These are phyloP conservation scores for Tetranychus piercei DNA, from an alignment of 2,888 invertebrate species.

Conservation along the genomic window DNA sequence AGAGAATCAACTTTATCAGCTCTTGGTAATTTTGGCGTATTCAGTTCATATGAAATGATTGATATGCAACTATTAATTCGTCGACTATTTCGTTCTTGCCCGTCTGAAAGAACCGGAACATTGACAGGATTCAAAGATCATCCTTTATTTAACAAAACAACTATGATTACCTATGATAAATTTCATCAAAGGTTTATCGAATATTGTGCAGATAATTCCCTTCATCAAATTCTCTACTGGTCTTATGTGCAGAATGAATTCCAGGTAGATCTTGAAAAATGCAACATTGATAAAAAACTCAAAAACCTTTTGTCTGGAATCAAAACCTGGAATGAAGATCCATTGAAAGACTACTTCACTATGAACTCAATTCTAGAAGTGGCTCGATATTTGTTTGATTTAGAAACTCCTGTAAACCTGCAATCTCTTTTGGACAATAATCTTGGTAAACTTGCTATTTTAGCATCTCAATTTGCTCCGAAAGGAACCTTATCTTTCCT, in stretches of 20 bases:
- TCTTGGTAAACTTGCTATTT: neutral
- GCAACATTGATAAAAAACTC: neutral
- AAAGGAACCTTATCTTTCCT: neutral
- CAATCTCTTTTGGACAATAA: constrained; percentile 9
- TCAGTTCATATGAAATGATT: neutral
- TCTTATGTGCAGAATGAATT: neutral
- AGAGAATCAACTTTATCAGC: constrained; percentile 5
- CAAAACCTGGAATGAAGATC: constrained; percentile 11
- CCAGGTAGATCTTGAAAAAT: neutral
- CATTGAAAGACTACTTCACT: neutral
- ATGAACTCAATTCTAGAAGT: constrained; percentile 5
- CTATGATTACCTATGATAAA: neutral
- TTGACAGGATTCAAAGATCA: neutral
- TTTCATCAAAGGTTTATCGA: constrained; percentile 13
- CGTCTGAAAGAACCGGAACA: neutral
- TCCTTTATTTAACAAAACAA: neutral
- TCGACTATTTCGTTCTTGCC: neutral
- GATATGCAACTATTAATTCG: neutral
- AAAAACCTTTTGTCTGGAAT: neutral
- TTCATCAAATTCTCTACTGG: constrained; percentile 18
- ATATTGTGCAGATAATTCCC: constrained; percentile 12
- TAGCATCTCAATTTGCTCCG: constrained; percentile 9
- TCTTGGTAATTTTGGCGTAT: neutral
- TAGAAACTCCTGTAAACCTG: constrained; percentile 8
- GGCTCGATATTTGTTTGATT: constrained; percentile 3